Evolutionary conservation across 2,113 vertebrate species (phyloP), one percentile per base, ranked within the genome.

Genomic region (Elgaria multicarinata): DNA sequence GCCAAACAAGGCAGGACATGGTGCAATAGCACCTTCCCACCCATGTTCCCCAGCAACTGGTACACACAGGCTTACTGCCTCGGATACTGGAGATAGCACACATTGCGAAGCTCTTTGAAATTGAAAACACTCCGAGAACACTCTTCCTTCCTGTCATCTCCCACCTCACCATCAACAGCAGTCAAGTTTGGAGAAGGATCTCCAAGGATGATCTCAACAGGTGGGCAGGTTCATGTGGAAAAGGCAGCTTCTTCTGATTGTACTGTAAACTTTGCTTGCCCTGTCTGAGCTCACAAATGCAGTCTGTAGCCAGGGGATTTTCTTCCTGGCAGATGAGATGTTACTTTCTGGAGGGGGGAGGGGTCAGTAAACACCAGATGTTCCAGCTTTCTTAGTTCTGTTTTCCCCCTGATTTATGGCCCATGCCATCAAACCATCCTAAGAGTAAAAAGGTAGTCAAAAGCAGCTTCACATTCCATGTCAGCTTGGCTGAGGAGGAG

Each of bases 401-500:
- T 24, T 28, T 74, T 85, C 13, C 58, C 71, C 91, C 75, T 89
- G 82, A 94, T 44, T 69, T 86, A 90, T 87, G 44, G 83, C 62
- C 81, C 66, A 69, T 77, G 86, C 83, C 88, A 92, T 66, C 72
- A 89, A 62, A 89, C 33, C n/a, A 42, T 3, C 22, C 50, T 22
- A 14, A 8, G 3, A 88, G 85, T 0, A 6, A 86, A 92, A 76
- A 42, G 66, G 33, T 88, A 92, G 83, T n/a, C 91, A 78, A 53
- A 94, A 9, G 74, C 77, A n/a, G 75, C 33, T 80, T 89, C 84
- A 83, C 69, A 81, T 66, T 66, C 26, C 50, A 80, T 7, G 46
- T 5, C 50, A 2, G 4, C 50, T 78, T 44, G 78, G 71, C 28
- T 39, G 88, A 72, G 36, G 76, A 79, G 66, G 66, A 64, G 64